Evolutionary conservation across 2,888 invertebrate species (phyloP).

Genomic region (Aleiodes alternator): DNA sequence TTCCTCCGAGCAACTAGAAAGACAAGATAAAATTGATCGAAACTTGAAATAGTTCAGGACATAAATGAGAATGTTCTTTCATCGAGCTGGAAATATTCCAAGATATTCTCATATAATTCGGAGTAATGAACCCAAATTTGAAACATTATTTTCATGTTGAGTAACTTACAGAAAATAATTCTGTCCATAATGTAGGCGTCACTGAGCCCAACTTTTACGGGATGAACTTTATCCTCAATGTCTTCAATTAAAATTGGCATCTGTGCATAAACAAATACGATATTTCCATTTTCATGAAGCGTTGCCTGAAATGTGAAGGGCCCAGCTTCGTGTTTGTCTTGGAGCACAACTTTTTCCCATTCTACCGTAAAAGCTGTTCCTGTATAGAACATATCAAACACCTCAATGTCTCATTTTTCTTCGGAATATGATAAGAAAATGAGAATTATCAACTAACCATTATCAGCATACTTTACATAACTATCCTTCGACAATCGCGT

Average conservation of each 20-base stretch:
- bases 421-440: background rate
- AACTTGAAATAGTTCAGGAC: background rate
- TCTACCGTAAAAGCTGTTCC: slow-evolving; percentile 93
- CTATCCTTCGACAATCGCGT: slow-evolving; percentile 88
- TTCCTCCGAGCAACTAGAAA: slow-evolving; percentile 89
- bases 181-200: slow-evolving; percentile 97
- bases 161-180: slow-evolving; percentile 86
- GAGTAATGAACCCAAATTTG: slow-evolving; percentile 4
- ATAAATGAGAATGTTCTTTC: background rate
- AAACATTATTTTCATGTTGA: slow-evolving; percentile 1
- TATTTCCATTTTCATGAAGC: slow-evolving; percentile 91
- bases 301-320: slow-evolving; percentile 95
- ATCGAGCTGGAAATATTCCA: slow-evolving; percentile 16
- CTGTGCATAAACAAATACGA: slow-evolving; percentile 92
- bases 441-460: slow-evolving; percentile 80
- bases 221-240: slow-evolving; percentile 91
- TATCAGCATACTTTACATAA: slow-evolving; percentile 88
- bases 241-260: slow-evolving; percentile 86
- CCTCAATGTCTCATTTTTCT: background rate
- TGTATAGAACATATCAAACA: slow-evolving; percentile 69
- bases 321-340: slow-evolving; percentile 85
- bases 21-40: background rate
- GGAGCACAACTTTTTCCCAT: slow-evolving; percentile 93
- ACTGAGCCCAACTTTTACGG: slow-evolving; percentile 97
- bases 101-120: background rate